Base-by-base conservation (phyloP, 2,888 invertebrate species). In the Apodemia duryi region DNA sequence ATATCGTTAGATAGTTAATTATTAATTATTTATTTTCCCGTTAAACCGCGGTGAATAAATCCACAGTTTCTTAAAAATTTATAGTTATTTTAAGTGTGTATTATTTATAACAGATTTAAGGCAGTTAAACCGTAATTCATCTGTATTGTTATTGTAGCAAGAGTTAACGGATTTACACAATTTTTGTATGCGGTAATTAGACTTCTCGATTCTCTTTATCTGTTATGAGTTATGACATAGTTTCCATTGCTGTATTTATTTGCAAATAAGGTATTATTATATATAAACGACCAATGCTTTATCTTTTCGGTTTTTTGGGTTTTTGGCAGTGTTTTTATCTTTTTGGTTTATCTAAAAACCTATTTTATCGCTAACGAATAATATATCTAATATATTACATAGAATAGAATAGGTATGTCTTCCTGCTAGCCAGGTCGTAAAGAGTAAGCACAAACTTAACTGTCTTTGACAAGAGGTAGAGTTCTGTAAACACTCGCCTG, bases 131-230 rank as follows among this genome's bases (percentile, higher is more conserved):
- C 21, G 51, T 21, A 7, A 51, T 51, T 51, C 21, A 21, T 6
- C 46, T n/a, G 46, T 46, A 46, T 13, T 4, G 21, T 21, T 21
- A 51, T 51, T 51, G 51, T 51, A 51, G n/a, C 49, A 51, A 51
- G 21, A 51, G 49, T 21, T 51, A 51, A 21, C 49, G 7, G 13
- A 46, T 46, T 46, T 21, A 51, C 49, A 49, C 49, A 49, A 49
- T 49, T 49, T 49, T 49, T 46, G n/a, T 49, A 13, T n/a, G n/a
- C 49, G 49, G 49, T 49, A 49, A 49, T 49, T 49, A 49, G n/a
- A 49, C n/a, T 49, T 49, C 49, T 49, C 49, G 49, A 49, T 49
- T 49, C 49, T 49, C 49, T 49, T 49, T 49, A 49, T 49, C 13
- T 49, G 49, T 49, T 49, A 46, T 46, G 49, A 49, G 21, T 21